phyloP scores from a whole-genome alignment of 1,140 invertebrate genomes.

The Micrasema longulum region DNA sequence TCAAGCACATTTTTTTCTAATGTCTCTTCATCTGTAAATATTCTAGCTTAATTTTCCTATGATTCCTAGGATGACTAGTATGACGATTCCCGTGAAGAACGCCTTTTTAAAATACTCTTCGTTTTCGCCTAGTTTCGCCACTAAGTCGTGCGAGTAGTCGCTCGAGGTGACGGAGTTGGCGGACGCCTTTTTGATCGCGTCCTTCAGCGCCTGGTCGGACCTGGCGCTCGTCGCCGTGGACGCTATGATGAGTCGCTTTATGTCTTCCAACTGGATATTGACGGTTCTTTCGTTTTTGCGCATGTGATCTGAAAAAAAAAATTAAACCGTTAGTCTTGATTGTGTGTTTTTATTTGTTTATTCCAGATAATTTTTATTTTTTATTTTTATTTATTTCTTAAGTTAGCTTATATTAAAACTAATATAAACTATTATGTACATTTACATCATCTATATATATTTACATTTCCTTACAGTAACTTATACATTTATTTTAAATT shows the following conservation, averaged over 20 bases:
- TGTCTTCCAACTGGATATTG: conserved; percentile 43
- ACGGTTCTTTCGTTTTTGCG: conserved; percentile 42
- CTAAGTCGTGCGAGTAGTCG: neutral
- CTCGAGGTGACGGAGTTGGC: neutral
- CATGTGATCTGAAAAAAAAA: conserved; percentile 47
- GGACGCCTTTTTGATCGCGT: conserved; percentile 27
- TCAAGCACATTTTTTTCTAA: too few relatives aligned
- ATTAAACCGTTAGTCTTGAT: neutral
- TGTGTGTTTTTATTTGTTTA: too few relatives aligned
- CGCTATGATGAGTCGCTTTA: conserved; percentile 37
- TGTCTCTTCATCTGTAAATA: too few relatives aligned
- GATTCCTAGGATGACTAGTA: conserved; percentile 23
- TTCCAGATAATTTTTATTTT: too few relatives aligned
- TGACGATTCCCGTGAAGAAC: conserved; percentile 22
- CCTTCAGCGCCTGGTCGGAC: conserved; percentile 26
- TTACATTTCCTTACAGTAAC: too few relatives aligned
- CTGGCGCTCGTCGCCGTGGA: conserved; percentile 28
- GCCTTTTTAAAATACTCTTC: conserved; percentile 35
- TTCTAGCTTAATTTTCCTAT: conserved; percentile 33
- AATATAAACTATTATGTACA: too few relatives aligned
- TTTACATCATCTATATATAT: too few relatives aligned
- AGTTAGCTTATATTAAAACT: too few relatives aligned
- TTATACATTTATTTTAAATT: too few relatives aligned
- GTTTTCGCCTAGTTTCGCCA: conserved; percentile 8
- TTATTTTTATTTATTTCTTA: too few relatives aligned